These are phyloP conservation scores for Rhagoletis zephyria DNA, from an alignment of 1,140 invertebrate genomes.

Conservation along the genomic window DNA sequence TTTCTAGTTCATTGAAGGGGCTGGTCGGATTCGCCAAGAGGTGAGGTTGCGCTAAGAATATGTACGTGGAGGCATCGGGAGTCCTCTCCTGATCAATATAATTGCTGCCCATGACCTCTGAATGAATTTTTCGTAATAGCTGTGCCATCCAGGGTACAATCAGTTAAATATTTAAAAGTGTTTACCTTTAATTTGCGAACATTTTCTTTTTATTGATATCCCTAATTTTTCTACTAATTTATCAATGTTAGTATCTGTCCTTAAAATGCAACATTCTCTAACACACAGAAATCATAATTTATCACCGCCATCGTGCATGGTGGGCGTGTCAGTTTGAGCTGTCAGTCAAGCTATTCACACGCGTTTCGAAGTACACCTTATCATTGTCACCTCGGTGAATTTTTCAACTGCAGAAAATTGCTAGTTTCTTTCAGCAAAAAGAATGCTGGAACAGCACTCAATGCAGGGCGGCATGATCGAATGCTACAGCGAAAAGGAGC, in stretches of 20 bases:
- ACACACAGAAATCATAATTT: constrained; percentile 26
- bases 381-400: constrained; percentile 38
- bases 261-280: not conserved
- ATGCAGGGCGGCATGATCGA: constrained; percentile 15
- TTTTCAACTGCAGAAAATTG: constrained; percentile 39
- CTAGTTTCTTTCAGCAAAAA: constrained; percentile 33
- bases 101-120: no score
- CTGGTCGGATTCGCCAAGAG: no score
- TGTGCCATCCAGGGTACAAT: no score
- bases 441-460: not conserved
- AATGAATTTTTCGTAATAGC: no score
- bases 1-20: no score
- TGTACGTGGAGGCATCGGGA: no score
- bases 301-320: constrained; percentile 42
- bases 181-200: no score
- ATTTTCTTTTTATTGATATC: not conserved
- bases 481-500: not conserved
- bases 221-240: not conserved
- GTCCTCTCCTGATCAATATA: no score
- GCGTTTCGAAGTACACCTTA: constrained; percentile 39
- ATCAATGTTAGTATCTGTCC: not conserved
- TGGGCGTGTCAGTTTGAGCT: constrained; percentile 34
- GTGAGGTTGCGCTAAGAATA: no score
- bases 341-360: constrained; percentile 45
- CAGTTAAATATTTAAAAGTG: no score